A percentile compares a stretch with the other conserved stretches of the same genome.
Conservation (phyloP, 2,113 vertebrate genomes). For the Mugil cephalus region DNA sequence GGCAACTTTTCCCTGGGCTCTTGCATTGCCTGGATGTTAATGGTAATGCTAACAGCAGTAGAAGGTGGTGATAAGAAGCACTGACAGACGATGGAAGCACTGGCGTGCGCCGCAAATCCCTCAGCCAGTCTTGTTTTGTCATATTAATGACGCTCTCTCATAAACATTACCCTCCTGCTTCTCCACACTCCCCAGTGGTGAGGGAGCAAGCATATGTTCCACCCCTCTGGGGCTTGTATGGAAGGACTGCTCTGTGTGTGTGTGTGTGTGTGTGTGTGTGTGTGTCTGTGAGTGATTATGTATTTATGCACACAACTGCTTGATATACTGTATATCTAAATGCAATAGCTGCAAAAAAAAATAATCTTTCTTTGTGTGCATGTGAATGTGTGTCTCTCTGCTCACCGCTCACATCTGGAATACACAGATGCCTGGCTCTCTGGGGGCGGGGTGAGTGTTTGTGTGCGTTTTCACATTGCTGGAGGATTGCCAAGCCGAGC, state of each 20-base stretch:
- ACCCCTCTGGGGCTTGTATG: constrained; percentile 50
- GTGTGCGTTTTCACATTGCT: constrained; percentile 32
- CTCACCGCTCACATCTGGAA: constrained; percentile 70
- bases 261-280: constrained; percentile 20
- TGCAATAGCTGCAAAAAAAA: constrained; percentile 49
- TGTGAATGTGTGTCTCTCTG: constrained; percentile 27
- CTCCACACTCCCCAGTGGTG: constrained; percentile 32
- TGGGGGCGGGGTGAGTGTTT: constrained; percentile 8
- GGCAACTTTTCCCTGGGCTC: constrained; percentile 19
- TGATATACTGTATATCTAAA: constrained; percentile 34
- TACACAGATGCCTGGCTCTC: constrained; percentile 54
- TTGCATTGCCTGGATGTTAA: constrained; percentile 38
- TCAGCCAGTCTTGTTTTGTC: constrained; percentile 73
- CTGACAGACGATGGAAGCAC: constrained; percentile 53
- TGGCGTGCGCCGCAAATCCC: constrained; percentile 60
- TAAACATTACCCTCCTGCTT: constrained; percentile 63
- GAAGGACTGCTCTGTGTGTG: constrained; percentile 21
- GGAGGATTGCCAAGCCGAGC: constrained; percentile 48
- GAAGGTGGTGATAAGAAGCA: constrained; percentile 44
- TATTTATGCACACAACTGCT: constrained; percentile 23
- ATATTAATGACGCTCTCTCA: constrained; percentile 70
- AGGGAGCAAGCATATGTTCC: constrained; percentile 67
- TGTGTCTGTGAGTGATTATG: constrained; percentile 6
- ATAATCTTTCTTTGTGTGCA: constrained; percentile 40
- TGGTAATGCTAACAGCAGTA: constrained; percentile 48